phyloP scores from a whole-genome alignment of 2,888 invertebrate genomes.

The Pristionchus mayeri region DNA sequence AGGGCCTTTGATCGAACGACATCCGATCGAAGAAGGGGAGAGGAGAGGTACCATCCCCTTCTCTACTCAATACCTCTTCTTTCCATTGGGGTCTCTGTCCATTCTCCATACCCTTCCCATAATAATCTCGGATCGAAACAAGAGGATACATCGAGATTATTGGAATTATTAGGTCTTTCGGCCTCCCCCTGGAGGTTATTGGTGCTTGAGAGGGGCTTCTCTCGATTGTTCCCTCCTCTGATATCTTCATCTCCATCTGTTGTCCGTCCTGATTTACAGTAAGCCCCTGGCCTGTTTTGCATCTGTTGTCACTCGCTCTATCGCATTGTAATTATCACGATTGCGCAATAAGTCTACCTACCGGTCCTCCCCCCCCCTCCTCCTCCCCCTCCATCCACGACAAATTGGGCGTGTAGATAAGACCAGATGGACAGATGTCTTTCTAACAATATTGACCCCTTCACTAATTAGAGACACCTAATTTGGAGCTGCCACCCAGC shows the following conservation, averaged over 20 bases:
- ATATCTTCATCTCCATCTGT: conserved; percentile 8
- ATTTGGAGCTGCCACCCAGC: conserved; percentile 21
- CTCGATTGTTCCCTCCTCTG: not conserved
- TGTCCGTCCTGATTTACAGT: conserved; percentile 1
- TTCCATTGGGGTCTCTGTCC: not conserved
- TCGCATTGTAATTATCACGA: conserved; percentile 41
- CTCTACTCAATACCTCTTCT: too few relatives aligned
- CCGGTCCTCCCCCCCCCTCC: not conserved
- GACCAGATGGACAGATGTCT: not conserved
- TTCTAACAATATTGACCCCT: conserved; percentile 38
- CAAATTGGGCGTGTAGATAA: conserved; percentile 35
- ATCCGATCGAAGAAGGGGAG: too few relatives aligned
- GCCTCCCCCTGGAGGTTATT: conserved; percentile 14
- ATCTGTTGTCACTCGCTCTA: not conserved
- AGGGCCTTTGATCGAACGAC: conserved; percentile 6
- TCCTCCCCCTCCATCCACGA: not conserved
- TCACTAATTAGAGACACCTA: conserved; percentile 28
- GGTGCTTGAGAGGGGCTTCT: conserved; percentile 18
- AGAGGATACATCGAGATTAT: conserved; percentile 24
- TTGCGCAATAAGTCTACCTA: conserved; percentile 25
- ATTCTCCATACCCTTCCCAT: not conserved
- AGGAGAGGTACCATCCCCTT: too few relatives aligned
- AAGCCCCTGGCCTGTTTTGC: not conserved
- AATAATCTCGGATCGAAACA: conserved; percentile 29
- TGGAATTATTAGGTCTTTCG: conserved; percentile 34